Percentiles rank a stretch among this genome's conserved stretches.
Evolutionary conservation across 2,888 invertebrate species (phyloP).

Genomic region (Abscondita cerata): DNA sequence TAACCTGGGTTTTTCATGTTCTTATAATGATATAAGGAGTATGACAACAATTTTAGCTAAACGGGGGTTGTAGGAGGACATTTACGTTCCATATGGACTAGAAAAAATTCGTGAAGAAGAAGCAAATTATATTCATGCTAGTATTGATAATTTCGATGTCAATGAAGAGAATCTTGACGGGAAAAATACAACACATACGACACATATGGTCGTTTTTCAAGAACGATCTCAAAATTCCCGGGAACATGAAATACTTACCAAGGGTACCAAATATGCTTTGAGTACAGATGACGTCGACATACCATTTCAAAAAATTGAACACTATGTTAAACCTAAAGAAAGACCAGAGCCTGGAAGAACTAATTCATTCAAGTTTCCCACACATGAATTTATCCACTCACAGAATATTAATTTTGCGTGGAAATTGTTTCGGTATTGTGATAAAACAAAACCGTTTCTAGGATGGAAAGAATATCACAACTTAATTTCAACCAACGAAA

Average conservation of each 20-base stretch:
- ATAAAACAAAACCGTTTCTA: background rate
- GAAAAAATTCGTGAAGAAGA: conserved; percentile 9
- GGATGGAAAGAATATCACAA: background rate
- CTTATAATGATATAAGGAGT: conserved; percentile 7
- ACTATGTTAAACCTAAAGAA: background rate
- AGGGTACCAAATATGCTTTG: background rate
- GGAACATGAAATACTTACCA: background rate
- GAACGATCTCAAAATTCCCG: conserved; percentile 4
- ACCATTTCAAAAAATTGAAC: background rate
- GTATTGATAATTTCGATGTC: conserved; percentile 34
- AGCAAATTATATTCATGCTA: conserved; percentile 31
- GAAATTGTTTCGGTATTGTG: background rate
- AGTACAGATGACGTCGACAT: background rate
- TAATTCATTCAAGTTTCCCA: background rate
- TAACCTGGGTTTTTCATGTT: conserved; percentile 20
- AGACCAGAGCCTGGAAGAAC: background rate
- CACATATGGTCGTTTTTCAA: conserved; percentile 35
- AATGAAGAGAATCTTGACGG: conserved; percentile 27
- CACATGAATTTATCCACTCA: background rate
- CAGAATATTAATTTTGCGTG: background rate
- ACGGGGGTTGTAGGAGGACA: background rate
- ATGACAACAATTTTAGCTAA: background rate
- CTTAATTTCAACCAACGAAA: background rate
- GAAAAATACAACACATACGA: conserved; percentile 16
- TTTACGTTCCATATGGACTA: conserved; percentile 14